Base-by-base conservation (phyloP, 2,888 invertebrate genomes). In the Punctoribates punctum region DNA sequence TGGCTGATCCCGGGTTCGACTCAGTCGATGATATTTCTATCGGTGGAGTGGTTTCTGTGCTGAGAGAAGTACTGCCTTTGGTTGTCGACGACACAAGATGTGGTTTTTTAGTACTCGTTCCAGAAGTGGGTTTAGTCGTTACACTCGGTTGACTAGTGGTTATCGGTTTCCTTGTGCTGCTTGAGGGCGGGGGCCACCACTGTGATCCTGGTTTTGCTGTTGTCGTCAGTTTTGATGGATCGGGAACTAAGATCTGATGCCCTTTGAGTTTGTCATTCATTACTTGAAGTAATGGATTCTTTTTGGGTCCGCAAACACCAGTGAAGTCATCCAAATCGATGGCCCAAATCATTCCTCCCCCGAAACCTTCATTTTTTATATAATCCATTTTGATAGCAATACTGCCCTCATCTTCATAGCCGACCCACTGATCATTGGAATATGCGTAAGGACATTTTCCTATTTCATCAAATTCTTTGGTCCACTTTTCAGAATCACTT, bases 301-400 rank as follows among this genome's bases (percentile, higher is more conserved):
- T 74, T 88, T 89, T 34, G 89, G 87, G 81, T 90, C 85, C 73
- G 81, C 94, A 94, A 0, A 88, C 87, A 84, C 94, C 93, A 77
- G 88, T 87, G 83, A 93, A 94, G 83, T 94, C 94, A 77, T 95
- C 94, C 93, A 94, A 93, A 80, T 92, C 92, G 70, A 94, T 90
- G 29, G 94, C 94, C 94, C 94, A 94, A 23, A 89, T 90, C 94
- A 94, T 94, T 0, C 92, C 93, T 0, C 94, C 94, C 0, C 90
- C 90, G 81, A 91, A 91, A 0, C 93, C 92, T 83, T 90, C 91
- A 76, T 88, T 82, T 82, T 91, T 92, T 80, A 94, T 91, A 86
- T 88, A 94, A 82, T 94, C 90, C 92, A 94, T 92, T 86, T 95
- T 95, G 80, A 92, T 90, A 83, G 91, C 90, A 0, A 94, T 87